Evolutionary conservation across 2,797 vertebrate species (phyloP).

Genomic region (Erethizon dorsatum): DNA sequence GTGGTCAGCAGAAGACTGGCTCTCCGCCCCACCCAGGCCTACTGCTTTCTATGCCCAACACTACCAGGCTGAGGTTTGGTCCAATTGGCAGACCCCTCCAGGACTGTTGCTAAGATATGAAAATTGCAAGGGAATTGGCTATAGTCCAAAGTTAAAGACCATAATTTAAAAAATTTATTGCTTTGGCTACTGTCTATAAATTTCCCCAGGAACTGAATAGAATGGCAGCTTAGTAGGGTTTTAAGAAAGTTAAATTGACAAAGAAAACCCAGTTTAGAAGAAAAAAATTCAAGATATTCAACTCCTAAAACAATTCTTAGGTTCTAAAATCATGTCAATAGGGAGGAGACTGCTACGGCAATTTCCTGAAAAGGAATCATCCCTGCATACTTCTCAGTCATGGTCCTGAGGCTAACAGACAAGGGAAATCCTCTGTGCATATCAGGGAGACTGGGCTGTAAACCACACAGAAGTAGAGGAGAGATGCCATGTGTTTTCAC

Average conservation of each 20-base stretch:
- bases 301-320: slow-evolving; percentile 42
- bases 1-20: not conserved
- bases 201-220: slow-evolving; percentile 19
- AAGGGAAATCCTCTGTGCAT: accelerated
- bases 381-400: not conserved
- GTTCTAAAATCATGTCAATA: slow-evolving; percentile 5
- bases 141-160: not conserved
- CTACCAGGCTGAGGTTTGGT: not conserved
- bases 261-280: slow-evolving; percentile 3
- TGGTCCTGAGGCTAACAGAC: not conserved
- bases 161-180: not conserved
- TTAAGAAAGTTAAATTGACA: slow-evolving; percentile 53
- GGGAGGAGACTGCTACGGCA: not conserved
- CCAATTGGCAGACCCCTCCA: not conserved
- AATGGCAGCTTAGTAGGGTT: not conserved
- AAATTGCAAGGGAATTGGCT: not conserved
- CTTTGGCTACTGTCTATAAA: slow-evolving; percentile 37
- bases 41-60: not conserved
- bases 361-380: not conserved
- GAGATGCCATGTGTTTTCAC: not conserved
- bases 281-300: not conserved
- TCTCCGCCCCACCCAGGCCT: not conserved
- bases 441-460: not conserved
- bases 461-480: not conserved
- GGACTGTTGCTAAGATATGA: slow-evolving; percentile 4